phyloP scores from a whole-genome alignment of 2,797 vertebrate species.

The Phalloptychus januarius region DNA sequence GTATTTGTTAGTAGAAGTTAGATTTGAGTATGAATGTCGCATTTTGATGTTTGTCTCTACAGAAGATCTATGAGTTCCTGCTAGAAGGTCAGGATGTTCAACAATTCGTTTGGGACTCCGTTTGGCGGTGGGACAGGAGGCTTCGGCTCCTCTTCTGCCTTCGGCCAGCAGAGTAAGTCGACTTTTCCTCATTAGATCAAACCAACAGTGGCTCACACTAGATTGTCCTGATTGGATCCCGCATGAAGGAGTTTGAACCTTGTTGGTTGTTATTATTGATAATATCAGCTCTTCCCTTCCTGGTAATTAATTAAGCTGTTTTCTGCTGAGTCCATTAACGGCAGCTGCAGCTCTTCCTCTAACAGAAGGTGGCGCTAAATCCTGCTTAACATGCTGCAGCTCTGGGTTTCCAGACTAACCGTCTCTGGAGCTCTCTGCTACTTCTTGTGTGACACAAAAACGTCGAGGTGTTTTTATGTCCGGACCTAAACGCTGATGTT shows the following conservation, averaged over 20 bases:
- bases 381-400: not conserved
- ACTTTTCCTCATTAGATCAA: not conserved
- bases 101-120: conserved; percentile 92
- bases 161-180: conserved; percentile 93
- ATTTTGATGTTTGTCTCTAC: conserved; percentile 7
- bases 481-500: not conserved
- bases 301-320: not conserved
- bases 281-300: not conserved
- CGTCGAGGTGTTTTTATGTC: not conserved
- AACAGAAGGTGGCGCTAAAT: not conserved
- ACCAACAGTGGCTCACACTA: not conserved
- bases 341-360: not conserved
- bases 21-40: not conserved
- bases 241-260: not conserved
- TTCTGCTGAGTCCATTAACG: not conserved
- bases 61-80: conserved; percentile 78
- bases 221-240: not conserved
- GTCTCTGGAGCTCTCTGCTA: not conserved
- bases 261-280: not conserved
- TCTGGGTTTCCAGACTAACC: not conserved
- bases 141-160: conserved; percentile 90
- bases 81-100: conserved; percentile 88
- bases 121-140: conserved; percentile 90
- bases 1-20: not conserved
- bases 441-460: too few relatives aligned